Evolutionary conservation across 2,888 invertebrate species (phyloP), one percentile per base, ranked within the genome.

Genomic region (Macroteleia sp.): DNA sequence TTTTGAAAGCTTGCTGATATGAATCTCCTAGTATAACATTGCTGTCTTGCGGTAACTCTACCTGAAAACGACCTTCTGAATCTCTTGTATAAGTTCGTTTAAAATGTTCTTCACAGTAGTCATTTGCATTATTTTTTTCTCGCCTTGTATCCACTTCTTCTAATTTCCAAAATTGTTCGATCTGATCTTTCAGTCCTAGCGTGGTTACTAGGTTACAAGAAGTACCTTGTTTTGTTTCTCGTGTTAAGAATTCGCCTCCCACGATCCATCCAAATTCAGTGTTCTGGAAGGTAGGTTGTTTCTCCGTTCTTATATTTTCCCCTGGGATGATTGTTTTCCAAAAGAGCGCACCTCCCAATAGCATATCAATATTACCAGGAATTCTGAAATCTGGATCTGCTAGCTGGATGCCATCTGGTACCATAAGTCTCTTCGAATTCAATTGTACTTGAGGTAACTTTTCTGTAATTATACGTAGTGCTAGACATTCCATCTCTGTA

Each of bases 371-470:
- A 1, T 9, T 4, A 3, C 32, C 46, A 1, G 59, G 46, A 8
- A 1, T 32, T 4, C 12, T n/a, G 20, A 59, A 44, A 1, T 39
- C 44, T n/a, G 44, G 59, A 12, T 59, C 59, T 12, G 59, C 59
- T 12, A 59, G 12, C 14, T 42, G 12, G 5, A 59, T 42, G 2
- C 30, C 30, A 17, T 16, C 9, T 14, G 59, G 59, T 2, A 59
- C 20, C 1, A 10, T 1, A 1, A 59, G 1, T 20, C 17, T 9
- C 2, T 17, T 32, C n/a, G 2, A n/a, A 12, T 14, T 3, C 4
- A 61, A 10, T 1, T 30, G 1, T 1, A 46, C 16, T 34, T 46
- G 61, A 1, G 61, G 61, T 6, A 61, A 32, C 5, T 9, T n/a
- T n/a, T 44, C 30, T 3, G 61, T 61, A 8, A 61, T 44, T 1